A percentile compares a stretch with the other conserved stretches of the same genome.
These are phyloP conservation scores for Triops longicaudatus DNA, from an alignment of 1,140 invertebrate species.

Conservation along the genomic window DNA sequence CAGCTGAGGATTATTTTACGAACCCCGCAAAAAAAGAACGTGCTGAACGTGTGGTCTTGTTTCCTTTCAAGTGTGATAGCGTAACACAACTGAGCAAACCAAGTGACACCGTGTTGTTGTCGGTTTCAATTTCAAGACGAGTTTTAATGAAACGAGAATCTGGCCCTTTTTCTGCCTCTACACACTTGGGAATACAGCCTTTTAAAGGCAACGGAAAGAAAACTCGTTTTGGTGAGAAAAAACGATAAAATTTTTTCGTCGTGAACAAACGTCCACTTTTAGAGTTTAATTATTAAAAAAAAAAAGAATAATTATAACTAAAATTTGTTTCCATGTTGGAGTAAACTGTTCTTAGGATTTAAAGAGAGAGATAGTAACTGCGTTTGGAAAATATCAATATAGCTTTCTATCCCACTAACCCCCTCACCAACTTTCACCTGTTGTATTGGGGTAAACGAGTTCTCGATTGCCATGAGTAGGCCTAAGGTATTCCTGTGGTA, in stretches of 20 bases:
- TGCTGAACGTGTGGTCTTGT: not conserved
- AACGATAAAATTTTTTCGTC: not conserved
- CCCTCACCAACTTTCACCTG: too few species aligned
- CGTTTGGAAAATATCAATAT: too few species aligned
- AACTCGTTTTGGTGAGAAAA: not conserved
- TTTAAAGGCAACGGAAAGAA: not conserved
- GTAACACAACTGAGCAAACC: not conserved
- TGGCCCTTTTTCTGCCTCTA: not conserved
- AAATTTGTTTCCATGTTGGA: too few species aligned
- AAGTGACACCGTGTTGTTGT: constrained; percentile 1
- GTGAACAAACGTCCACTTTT: not conserved
- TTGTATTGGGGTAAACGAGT: too few species aligned
- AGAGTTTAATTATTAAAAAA: not conserved
- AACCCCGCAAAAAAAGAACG: not conserved
- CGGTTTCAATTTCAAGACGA: not conserved
- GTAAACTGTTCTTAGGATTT: too few species aligned
- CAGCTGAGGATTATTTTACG: constrained; percentile 5
- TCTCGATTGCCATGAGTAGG: too few species aligned
- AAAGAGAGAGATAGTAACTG: too few species aligned
- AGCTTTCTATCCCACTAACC: too few species aligned
- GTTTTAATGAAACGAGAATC: not conserved
- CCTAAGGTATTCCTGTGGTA: too few species aligned
- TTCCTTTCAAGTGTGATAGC: not conserved
- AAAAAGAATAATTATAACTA: too few species aligned
- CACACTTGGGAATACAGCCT: not conserved